Conservation (phyloP, 1,140 invertebrate species). For the Leptinotarsa texana region DNA sequence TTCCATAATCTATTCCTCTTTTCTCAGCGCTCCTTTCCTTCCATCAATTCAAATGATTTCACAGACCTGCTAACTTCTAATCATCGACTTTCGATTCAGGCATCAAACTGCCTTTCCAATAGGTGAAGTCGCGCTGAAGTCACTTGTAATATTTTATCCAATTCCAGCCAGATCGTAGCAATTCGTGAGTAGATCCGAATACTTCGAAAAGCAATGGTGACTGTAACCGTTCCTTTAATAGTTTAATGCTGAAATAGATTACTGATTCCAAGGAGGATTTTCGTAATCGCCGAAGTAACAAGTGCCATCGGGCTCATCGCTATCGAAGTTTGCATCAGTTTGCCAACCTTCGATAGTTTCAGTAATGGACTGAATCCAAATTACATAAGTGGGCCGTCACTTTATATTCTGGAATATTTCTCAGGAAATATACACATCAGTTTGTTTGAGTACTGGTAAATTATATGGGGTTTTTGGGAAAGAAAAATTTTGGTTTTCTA, state of each 20-base stretch:
- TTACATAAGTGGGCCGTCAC: constrained; percentile 7
- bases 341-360: constrained; percentile 25
- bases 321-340: constrained; percentile 31
- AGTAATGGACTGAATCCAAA: not conserved
- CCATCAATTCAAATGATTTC: too few relatives aligned
- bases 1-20: too few relatives aligned
- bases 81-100: too few relatives aligned
- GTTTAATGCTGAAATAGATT: constrained; percentile 40
- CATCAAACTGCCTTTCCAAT: too few relatives aligned
- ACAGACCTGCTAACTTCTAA: too few relatives aligned
- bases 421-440: not conserved
- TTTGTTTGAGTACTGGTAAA: too few relatives aligned
- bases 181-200: not conserved
- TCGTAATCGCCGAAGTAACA: constrained; percentile 36
- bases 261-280: constrained; percentile 35
- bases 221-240: constrained; percentile 33
- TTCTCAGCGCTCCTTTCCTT: too few relatives aligned
- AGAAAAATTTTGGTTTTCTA: too few relatives aligned
- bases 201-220: constrained; percentile 16
- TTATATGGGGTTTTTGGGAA: too few relatives aligned
- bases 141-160: too few relatives aligned
- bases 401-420: not conserved
- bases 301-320: constrained; percentile 27
- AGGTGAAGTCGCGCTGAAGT: too few relatives aligned
- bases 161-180: too few relatives aligned